Evolutionary conservation across 2,113 vertebrate genomes (phyloP), one percentile per base, ranked within the genome.

Genomic region (Periophthalmodon schlosseri): DNA sequence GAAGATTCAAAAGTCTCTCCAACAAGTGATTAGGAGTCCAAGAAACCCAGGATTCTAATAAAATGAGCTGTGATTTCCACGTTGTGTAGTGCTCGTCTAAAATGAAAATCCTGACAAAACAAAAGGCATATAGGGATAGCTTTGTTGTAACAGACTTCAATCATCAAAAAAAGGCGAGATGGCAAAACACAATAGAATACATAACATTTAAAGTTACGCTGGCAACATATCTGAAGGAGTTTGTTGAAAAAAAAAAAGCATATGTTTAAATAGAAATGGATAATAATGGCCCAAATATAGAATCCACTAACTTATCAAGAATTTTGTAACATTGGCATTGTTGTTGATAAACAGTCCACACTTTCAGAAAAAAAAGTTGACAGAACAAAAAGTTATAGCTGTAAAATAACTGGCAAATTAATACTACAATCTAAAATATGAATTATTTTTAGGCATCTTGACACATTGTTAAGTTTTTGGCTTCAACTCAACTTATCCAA

Each of bases 91-190:
- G 33, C 16, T 39, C 23, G 33, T 72, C 58, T 74, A 13, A 28
- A 11, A 24, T 61, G 76, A 44, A 47, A 21, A 61, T 70, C 6
- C 70, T 72, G 67, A 33, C 9, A 71, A 24, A 75, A 28, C 46
- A n/a, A 72, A 56, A 74, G 68, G 67, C 72, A 49, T 36, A 64
- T 1, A 24, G 15, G 68, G 46, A 58, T n/a, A 15, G 64, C 1
- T 24, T 61, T 33, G 5, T 5, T 80, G 78, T 74, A 86, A 85
- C 84, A 77, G 64, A 72, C 52, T 82, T 56, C 77, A 70, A 84
- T 73, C 76, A 73, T 87, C 11, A 70, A 56, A 50, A 36, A 70
- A 67, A 14, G 54, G 66, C 69, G 69, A 84, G 76, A 74, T 69
- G n/a, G 0, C 80, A 56, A 77, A 5, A 14, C 49, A 50, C 2